These are phyloP conservation scores for Ifrita kowaldi DNA, from an alignment of 2,113 vertebrate genomes.

Conservation along the genomic window DNA sequence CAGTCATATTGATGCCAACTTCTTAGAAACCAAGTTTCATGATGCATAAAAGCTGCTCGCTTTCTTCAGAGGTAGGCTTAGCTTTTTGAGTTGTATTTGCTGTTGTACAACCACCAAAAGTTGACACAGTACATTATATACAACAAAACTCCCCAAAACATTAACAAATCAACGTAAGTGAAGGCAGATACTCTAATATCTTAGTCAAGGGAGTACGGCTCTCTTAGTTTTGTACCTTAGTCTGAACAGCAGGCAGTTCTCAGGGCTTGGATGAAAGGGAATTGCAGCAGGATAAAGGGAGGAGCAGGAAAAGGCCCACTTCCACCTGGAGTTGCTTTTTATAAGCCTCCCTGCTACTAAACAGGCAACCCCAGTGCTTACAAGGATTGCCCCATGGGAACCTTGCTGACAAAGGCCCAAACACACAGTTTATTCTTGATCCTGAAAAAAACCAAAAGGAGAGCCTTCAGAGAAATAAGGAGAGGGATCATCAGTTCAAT, in stretches of 20 bases:
- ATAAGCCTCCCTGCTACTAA: background rate
- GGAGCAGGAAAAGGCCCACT: constrained; percentile 33
- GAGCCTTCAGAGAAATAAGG: background rate
- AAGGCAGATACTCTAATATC: background rate
- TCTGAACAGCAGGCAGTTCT: background rate
- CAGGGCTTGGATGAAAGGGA: background rate
- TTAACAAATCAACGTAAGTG: background rate
- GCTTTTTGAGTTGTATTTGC: background rate
- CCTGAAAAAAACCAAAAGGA: background rate
- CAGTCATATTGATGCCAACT: background rate
- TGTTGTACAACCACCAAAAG: background rate
- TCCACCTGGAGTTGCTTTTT: constrained; percentile 21
- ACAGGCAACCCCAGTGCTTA: background rate
- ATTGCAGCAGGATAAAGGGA: background rate
- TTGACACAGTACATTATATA: background rate
- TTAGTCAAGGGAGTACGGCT: background rate
- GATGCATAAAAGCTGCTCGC: background rate
- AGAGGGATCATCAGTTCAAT: background rate
- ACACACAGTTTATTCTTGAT: background rate
- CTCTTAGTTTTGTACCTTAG: background rate
- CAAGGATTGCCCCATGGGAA: background rate
- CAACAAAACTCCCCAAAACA: background rate
- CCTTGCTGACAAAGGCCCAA: background rate
- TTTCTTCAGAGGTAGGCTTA: background rate
- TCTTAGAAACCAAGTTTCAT: background rate